phyloP scores from a whole-genome alignment of 2,888 invertebrate species.

The Hirtodrosophila trivittata region DNA sequence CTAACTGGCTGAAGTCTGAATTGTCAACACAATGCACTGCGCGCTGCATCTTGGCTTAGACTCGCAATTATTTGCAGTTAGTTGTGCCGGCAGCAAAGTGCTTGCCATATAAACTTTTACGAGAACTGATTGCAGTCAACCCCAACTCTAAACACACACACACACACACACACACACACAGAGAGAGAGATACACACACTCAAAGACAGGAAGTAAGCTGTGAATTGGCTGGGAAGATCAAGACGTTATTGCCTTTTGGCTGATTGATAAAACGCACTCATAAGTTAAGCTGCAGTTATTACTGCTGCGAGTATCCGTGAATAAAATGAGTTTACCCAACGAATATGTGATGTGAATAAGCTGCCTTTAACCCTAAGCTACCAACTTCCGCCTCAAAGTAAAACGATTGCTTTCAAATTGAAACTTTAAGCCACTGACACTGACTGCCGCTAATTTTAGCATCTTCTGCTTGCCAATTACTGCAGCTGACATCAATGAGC shows the following conservation, averaged over 20 bases:
- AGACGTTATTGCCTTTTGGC: neutral
- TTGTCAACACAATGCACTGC: slow-evolving; percentile 63
- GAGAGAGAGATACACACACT: too few species aligned
- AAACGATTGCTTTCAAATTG: too few species aligned
- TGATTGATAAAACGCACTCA: neutral
- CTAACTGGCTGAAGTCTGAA: slow-evolving; percentile 22
- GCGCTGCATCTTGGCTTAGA: slow-evolving; percentile 33
- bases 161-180: neutral
- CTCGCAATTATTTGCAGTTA: slow-evolving; percentile 74
- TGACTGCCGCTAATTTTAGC: too few species aligned
- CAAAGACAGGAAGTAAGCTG: neutral
- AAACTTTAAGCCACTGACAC: too few species aligned
- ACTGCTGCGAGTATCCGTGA: too few species aligned
- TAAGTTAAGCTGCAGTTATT: neutral
- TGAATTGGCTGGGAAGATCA: neutral
- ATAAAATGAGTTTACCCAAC: slow-evolving; percentile 1
- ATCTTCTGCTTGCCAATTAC: too few species aligned
- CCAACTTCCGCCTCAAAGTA: too few species aligned
- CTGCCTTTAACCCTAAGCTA: too few species aligned
- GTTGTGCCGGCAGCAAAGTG: slow-evolving; percentile 57
- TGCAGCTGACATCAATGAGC: too few species aligned
- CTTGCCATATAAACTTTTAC: slow-evolving; percentile 65
- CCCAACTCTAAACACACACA: neutral
- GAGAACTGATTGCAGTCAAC: slow-evolving; percentile 34
- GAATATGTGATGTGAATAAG: too few species aligned